phyloP scores from a whole-genome alignment of 2,888 invertebrate species.

The Apamea sordens region DNA sequence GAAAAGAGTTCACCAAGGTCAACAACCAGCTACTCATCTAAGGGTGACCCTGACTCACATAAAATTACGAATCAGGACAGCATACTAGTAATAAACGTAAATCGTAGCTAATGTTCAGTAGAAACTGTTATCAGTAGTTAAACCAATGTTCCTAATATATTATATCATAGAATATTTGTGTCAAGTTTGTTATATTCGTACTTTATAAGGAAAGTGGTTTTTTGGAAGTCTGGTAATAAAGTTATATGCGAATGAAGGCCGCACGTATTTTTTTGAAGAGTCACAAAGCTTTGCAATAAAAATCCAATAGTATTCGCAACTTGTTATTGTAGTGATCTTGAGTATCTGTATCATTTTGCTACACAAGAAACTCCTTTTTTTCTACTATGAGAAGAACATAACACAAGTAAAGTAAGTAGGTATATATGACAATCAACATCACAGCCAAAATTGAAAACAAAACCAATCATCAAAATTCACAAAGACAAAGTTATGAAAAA shows the following conservation, averaged over 20 bases:
- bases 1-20: constrained; percentile 51
- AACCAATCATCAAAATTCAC: background rate
- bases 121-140: constrained; percentile 41
- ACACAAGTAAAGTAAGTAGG: background rate
- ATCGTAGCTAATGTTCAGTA: constrained; percentile 13
- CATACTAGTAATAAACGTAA: constrained; percentile 23
- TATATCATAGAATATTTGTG: constrained; percentile 31
- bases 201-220: constrained; percentile 30
- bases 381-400: background rate
- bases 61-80: constrained; percentile 54
- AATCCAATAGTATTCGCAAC: background rate
- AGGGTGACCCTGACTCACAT: constrained; percentile 55
- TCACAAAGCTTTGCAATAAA: background rate
- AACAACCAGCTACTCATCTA: constrained; percentile 49
- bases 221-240: constrained; percentile 12
- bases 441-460: background rate
- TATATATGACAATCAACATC: background rate
- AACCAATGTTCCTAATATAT: constrained; percentile 29
- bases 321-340: background rate
- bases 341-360: background rate
- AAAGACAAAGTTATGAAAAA: constrained; percentile 27
- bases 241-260: constrained; percentile 25
- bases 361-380: background rate
- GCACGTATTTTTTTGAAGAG: background rate
- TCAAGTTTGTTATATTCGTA: constrained; percentile 45